These are phyloP conservation scores for Dinomys branickii DNA, from an alignment of 2,113 vertebrate genomes.

Conservation along the genomic window DNA sequence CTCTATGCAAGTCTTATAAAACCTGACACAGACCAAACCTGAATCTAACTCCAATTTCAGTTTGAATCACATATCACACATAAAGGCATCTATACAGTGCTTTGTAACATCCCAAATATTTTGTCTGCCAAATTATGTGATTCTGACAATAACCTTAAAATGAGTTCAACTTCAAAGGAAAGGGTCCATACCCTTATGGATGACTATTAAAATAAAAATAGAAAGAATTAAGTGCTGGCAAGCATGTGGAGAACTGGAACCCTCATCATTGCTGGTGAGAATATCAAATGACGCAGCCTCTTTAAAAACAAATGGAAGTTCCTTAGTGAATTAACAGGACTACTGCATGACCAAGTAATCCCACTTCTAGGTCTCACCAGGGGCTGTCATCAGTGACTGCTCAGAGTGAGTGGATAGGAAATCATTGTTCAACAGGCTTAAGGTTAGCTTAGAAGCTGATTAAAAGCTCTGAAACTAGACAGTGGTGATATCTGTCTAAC, in stretches of 20 bases:
- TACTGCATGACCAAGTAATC: background rate
- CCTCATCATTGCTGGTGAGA: background rate
- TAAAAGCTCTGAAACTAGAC: background rate
- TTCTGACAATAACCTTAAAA: slow-evolving; percentile 8
- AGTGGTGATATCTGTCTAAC: background rate
- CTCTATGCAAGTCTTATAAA: background rate
- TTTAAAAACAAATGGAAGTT: background rate
- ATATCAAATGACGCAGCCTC: background rate
- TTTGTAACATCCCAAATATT: background rate
- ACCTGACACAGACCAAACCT: background rate
- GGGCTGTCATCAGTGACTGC: background rate
- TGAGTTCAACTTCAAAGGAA: background rate
- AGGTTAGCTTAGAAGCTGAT: background rate
- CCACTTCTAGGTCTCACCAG: background rate
- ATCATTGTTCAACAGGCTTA: background rate
- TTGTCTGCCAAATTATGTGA: background rate
- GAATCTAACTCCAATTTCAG: background rate
- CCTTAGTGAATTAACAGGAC: background rate
- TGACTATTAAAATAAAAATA: background rate
- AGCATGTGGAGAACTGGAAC: background rate
- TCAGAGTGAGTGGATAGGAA: background rate
- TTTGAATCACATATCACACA: background rate
- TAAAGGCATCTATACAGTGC: background rate
- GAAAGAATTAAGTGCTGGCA: background rate
- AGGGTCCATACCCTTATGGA: background rate